Conservation (phyloP, 2,888 invertebrate genomes). For the Drosophila falleni region DNA sequence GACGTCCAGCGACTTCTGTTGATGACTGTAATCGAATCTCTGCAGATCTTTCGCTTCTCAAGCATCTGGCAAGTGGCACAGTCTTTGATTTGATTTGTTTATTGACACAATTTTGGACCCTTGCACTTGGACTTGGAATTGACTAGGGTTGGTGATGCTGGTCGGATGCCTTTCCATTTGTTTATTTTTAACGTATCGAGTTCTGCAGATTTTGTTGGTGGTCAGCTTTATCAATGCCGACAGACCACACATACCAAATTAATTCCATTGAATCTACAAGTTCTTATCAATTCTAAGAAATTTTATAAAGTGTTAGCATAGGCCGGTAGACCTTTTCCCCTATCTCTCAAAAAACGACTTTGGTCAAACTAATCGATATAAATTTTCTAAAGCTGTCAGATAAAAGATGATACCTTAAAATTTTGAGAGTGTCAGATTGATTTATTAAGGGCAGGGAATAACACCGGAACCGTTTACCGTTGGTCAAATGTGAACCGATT, state of each 20-base stretch:
- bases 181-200: conserved; percentile 54
- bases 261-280: conserved; percentile 40
- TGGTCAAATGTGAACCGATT: too few relatives aligned
- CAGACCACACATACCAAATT: conserved; percentile 65
- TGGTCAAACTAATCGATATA: background rate
- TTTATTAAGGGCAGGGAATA: too few relatives aligned
- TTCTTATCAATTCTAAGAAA: conserved; percentile 15
- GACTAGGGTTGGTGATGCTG: conserved; percentile 5
- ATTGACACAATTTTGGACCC: conserved; percentile 56
- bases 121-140: conserved; percentile 30
- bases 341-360: background rate
- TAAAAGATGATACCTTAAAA: too few relatives aligned
- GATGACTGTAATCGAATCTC: conserved; percentile 58
- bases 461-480: too few relatives aligned
- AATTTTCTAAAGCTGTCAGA: background rate
- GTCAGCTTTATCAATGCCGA: conserved; percentile 67
- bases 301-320: background rate
- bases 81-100: conserved; percentile 52
- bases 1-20: conserved; percentile 22
- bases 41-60: background rate
- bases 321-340: background rate
- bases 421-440: too few relatives aligned
- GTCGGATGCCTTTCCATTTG: conserved; percentile 38
- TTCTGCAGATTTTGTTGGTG: conserved; percentile 67
- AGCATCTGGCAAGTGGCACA: conserved; percentile 50